Percentiles rank a stretch among this genome's conserved stretches.
These are phyloP conservation scores for Dascyllus trimaculatus DNA, from an alignment of 2,113 vertebrate genomes.

Conservation along the genomic window DNA sequence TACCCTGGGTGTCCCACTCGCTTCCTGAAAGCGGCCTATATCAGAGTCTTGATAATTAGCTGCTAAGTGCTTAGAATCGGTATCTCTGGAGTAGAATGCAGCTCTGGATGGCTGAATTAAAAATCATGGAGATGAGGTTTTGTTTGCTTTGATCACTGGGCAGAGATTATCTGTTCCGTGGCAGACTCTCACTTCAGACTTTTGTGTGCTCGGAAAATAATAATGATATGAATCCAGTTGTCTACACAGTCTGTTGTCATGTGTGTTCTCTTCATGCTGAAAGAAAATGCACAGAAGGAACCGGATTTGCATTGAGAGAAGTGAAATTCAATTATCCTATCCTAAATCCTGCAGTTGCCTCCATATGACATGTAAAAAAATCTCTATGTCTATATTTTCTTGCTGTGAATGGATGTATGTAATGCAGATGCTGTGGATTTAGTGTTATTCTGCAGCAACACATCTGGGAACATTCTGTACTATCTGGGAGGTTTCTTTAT, in stretches of 20 bases:
- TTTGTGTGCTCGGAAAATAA: no score
- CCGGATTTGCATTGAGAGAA: no score
- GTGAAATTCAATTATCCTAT: no score
- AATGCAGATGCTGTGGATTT: not conserved
- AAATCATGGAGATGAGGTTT: not conserved
- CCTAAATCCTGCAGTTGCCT: no score
- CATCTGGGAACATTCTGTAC: not conserved
- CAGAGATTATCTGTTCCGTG: not conserved
- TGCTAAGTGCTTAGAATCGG: not conserved
- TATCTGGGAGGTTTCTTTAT: not conserved
- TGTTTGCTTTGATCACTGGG: not conserved
- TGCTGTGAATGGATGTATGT: not conserved
- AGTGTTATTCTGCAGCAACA: not conserved
- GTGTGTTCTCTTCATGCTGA: no score
- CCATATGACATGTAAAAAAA: not conserved
- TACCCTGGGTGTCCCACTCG: not conserved
- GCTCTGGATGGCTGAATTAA: not conserved
- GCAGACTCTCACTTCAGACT: not conserved
- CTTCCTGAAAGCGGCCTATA: not conserved
- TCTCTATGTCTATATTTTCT: not conserved
- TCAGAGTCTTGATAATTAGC: not conserved
- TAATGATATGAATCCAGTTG: not conserved
- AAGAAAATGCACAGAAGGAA: not conserved
- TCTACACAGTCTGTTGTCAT: constrained; percentile 1
- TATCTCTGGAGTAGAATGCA: not conserved